phyloP scores from a whole-genome alignment of 2,797 vertebrate species.

The Nannoperca australis region DNA sequence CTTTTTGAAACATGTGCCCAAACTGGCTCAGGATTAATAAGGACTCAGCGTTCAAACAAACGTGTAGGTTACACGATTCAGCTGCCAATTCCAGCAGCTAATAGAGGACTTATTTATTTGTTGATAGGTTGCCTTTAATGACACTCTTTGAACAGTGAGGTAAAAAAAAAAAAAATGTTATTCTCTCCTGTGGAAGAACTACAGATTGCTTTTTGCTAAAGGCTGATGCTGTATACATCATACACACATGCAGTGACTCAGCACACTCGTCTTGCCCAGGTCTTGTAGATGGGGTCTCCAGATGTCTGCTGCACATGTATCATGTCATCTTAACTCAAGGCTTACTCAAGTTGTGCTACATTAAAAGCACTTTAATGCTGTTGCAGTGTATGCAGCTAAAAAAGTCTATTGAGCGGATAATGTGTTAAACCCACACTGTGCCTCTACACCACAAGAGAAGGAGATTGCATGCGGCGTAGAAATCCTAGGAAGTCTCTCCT shows the following conservation, averaged over 20 bases:
- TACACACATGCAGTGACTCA: constrained; percentile 22
- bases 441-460: constrained; percentile 1
- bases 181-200: constrained; percentile 13
- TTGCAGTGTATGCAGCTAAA: constrained; percentile 2
- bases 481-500: constrained; percentile 52
- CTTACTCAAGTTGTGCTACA: not conserved
- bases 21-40: constrained; percentile 33
- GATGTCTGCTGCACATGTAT: constrained; percentile 9
- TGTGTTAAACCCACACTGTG: constrained; percentile 18
- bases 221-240: constrained; percentile 2
- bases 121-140: constrained; percentile 30
- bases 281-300: constrained; percentile 11
- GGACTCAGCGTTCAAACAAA: constrained; percentile 4
- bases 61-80: constrained; percentile 21
- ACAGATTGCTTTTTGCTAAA: constrained; percentile 23
- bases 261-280: not conserved
- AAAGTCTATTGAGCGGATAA: constrained; percentile 4
- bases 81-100: not conserved
- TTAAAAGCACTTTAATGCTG: constrained; percentile 1
- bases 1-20: constrained; percentile 23
- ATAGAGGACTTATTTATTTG: constrained; percentile 16
- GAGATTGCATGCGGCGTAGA: constrained; percentile 32
- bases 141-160: constrained; percentile 9
- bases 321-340: constrained; percentile 2
- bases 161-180: constrained; percentile 17